Evolutionary conservation across 2,113 vertebrate species (phyloP).

Genomic region (Laticauda laticaudata): DNA sequence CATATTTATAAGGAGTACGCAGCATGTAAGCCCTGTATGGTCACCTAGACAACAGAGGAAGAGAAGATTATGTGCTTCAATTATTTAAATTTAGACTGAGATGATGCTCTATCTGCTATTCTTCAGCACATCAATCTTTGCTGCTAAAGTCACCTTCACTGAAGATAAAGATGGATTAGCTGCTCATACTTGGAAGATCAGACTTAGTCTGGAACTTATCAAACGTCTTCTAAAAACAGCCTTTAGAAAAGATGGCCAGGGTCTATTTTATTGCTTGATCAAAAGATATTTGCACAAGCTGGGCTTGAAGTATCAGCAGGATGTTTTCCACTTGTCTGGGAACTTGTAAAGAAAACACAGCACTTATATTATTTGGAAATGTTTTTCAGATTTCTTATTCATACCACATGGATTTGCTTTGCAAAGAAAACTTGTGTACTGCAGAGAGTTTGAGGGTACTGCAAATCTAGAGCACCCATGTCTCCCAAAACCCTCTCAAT

Average conservation of each 20-base stretch:
- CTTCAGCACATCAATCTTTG: slow-evolving; percentile 42
- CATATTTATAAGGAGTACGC: slow-evolving; percentile 46
- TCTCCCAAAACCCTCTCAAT: not conserved
- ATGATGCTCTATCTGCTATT: slow-evolving; percentile 34
- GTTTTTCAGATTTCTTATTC: not conserved
- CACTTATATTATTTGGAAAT: not conserved
- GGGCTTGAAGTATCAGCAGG: slow-evolving; percentile 30
- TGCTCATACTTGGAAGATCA: slow-evolving; percentile 42
- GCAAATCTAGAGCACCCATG: not conserved
- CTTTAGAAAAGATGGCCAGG: slow-evolving; percentile 16
- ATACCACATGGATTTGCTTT: not conserved
- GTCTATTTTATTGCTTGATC: slow-evolving; percentile 36
- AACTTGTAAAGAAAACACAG: not conserved
- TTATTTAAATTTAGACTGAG: slow-evolving; percentile 43
- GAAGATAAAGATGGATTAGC: slow-evolving; percentile 43
- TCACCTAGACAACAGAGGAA: slow-evolving; percentile 44
- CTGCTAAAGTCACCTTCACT: slow-evolving; percentile 31
- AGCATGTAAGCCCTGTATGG: slow-evolving; percentile 20
- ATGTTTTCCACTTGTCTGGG: slow-evolving; percentile 8
- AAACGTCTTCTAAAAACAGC: slow-evolving; percentile 34
- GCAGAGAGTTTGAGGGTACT: not conserved
- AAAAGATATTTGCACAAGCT: slow-evolving; percentile 26
- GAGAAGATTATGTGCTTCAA: slow-evolving; percentile 25
- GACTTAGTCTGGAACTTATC: slow-evolving; percentile 29
- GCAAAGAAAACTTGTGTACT: not conserved